Evolutionary conservation across 2,888 invertebrate genomes (phyloP).

Genomic region (Papilio elwesi): DNA sequence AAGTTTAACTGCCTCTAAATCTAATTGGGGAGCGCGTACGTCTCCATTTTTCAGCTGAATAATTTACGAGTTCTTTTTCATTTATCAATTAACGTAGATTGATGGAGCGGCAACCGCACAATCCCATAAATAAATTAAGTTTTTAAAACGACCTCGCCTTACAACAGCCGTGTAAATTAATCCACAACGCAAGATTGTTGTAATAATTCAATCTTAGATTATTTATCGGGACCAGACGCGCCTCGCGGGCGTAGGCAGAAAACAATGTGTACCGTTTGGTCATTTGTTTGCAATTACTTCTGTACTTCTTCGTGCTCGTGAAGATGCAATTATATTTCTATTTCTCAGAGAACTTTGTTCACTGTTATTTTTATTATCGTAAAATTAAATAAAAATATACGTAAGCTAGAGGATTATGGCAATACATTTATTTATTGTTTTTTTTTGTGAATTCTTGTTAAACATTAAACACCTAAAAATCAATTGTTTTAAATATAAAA

Average conservation of each 20-base stretch:
- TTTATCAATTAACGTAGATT: conserved; percentile 38
- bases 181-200: conserved; percentile 51
- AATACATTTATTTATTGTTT: conserved; percentile 5
- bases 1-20: conserved; percentile 25
- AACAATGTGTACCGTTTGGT: conserved; percentile 19
- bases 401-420: neutral
- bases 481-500: neutral
- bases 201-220: conserved; percentile 58
- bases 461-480: neutral
- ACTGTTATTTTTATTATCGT: neutral
- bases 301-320: conserved; percentile 16
- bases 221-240: conserved; percentile 33
- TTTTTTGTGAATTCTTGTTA: neutral
- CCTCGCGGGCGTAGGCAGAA: conserved; percentile 17
- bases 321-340: conserved; percentile 10
- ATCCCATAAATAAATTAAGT: conserved; percentile 53
- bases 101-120: conserved; percentile 43
- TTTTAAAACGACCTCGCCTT: conserved; percentile 51
- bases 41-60: conserved; percentile 38
- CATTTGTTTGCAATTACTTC: conserved; percentile 11
- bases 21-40: conserved; percentile 38
- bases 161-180: conserved; percentile 55
- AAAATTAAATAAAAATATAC: neutral
- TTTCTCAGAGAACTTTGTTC: neutral
- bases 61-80: conserved; percentile 37